Conservation (phyloP, 2,888 invertebrate genomes). For the Parnassius mnemosyne region DNA sequence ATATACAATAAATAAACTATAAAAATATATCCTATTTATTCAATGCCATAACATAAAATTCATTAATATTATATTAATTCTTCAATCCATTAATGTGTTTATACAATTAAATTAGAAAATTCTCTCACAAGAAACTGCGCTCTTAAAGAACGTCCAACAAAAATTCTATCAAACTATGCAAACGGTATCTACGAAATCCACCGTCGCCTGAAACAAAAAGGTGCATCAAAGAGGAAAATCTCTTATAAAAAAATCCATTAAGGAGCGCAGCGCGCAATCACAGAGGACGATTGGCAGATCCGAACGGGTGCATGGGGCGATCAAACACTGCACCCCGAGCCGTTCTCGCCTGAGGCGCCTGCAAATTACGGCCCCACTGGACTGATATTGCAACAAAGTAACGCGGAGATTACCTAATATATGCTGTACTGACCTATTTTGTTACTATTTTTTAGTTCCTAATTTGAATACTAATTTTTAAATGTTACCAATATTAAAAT, state of each 20-base stretch:
- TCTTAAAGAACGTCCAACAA: constrained; percentile 12
- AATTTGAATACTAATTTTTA: no score
- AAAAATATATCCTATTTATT: no score
- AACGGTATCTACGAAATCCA: constrained; percentile 24
- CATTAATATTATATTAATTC: no score
- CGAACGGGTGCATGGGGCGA: constrained; percentile 33
- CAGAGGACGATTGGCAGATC: constrained; percentile 36
- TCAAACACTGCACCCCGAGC: constrained; percentile 27
- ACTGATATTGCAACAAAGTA: constrained; percentile 22
- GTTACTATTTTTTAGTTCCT: no score
- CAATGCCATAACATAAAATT: no score
- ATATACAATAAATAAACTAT: no score
- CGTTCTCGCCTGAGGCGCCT: constrained; percentile 3
- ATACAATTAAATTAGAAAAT: not conserved
- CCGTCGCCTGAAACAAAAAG: constrained; percentile 21
- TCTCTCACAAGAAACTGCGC: constrained; percentile 5
- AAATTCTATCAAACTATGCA: constrained; percentile 21
- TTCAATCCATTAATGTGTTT: no score
- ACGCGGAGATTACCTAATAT: constrained; percentile 24
- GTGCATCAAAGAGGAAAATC: constrained; percentile 28
- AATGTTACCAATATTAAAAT: no score
- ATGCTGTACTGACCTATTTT: no score
- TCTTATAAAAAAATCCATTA: constrained; percentile 35
- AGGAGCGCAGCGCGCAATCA: constrained; percentile 37
- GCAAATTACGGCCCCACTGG: constrained; percentile 23